phyloP scores from a whole-genome alignment of 2,797 vertebrate species.

The Mustela erminea region DNA sequence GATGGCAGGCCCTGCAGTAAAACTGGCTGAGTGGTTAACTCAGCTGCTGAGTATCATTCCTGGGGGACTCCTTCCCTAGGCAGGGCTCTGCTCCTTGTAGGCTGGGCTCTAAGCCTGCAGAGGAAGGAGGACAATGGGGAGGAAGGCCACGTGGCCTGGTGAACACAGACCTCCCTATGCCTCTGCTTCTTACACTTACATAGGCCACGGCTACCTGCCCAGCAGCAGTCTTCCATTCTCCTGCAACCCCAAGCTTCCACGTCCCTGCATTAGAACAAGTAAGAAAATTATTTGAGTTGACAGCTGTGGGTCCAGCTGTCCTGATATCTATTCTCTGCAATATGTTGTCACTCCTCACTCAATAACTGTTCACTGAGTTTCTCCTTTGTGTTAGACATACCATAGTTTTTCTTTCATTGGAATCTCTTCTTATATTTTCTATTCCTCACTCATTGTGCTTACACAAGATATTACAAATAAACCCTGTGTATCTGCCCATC shows the following conservation, averaged over 20 bases:
- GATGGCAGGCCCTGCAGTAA: conserved; percentile 52
- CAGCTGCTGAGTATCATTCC: neutral
- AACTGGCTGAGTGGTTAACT: neutral
- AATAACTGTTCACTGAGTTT: neutral
- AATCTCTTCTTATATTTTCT: neutral
- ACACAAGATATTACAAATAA: neutral
- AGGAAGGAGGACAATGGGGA: neutral
- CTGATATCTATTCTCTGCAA: neutral
- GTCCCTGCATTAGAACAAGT: neutral
- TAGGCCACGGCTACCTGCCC: neutral
- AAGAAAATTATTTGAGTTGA: neutral
- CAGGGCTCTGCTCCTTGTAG: neutral
- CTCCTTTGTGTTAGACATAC: neutral
- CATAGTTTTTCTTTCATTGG: neutral
- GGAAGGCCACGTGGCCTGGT: neutral
- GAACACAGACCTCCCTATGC: neutral
- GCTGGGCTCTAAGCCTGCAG: neutral
- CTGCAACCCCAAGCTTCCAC: neutral
- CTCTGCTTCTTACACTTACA: neutral
- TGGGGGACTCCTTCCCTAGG: neutral
- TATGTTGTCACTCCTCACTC: neutral
- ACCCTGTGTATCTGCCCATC: neutral
- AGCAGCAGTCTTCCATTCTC: neutral
- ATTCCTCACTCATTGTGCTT: neutral
- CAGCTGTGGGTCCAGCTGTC: neutral